Base-by-base conservation (phyloP, 2,888 invertebrate genomes). In the Anticlea derivata region DNA sequence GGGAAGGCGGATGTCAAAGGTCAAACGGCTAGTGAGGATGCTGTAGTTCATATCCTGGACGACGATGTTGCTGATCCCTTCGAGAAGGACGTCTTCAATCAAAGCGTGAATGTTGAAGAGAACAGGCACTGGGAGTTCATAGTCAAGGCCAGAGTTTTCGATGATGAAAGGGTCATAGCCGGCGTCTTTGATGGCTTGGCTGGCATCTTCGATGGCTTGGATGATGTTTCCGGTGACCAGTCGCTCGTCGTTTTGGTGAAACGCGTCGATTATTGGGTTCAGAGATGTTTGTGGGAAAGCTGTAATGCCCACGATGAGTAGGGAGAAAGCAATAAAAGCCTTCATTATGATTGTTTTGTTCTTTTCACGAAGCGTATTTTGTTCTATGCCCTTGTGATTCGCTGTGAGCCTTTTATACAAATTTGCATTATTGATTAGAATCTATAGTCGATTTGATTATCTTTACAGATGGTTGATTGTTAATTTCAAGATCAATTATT, bases 21-120 rank as follows among this genome's bases (percentile, higher is more conserved):
- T 47, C 0, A 82, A 24, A 6, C 63, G 24, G 73, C 1, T 0
- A 71, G 0, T 5, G 50, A 61, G 0, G 34, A 56, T 3, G 0
- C 50, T 55, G 3, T 78, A 48, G 0, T 53, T 56, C 4, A 85
- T 29, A 0, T 63, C 24, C 7, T 81, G 68, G 2, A 82, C 57
- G 0, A 63, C 66, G 40, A 83, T 83, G 0, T 75, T 70, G 23
- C 80, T 79, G 1, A 82, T 41, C 2, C 58, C 58, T n/a, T 6
- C 12, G 11, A 55, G n/a, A 1, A 34, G 26, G 0, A 55, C 1
- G 0, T 49, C 27, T 24, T 44, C 29, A 0, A 54, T 5, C 0
- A 7, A 1, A 5, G 2, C 8, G 3, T 49, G 13, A 0, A 13
- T 8, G 20, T 27, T 41, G 24, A 50, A 41, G 4, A 54, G 37